A percentile compares a stretch with the other conserved stretches of the same genome.
Conservation (phyloP, 2,888 invertebrate species). For the Cryptocephalus primarius region DNA sequence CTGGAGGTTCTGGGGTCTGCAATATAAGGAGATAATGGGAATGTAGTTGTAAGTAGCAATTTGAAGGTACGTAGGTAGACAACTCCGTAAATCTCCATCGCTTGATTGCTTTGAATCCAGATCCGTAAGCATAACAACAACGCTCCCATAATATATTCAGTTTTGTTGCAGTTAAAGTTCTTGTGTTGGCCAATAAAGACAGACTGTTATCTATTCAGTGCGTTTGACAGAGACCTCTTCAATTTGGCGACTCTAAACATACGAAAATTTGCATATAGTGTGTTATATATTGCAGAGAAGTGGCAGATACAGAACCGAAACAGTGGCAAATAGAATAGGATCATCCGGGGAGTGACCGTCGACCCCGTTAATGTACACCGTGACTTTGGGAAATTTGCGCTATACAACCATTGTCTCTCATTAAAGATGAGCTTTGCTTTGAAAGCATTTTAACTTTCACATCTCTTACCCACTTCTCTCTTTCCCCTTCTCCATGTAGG, state of each 20-base stretch:
- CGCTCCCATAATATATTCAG: neutral
- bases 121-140: too few species aligned
- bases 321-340: slow-evolving; percentile 10
- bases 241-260: slow-evolving; percentile 14
- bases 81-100: too few species aligned
- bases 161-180: neutral
- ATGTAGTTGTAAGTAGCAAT: too few species aligned
- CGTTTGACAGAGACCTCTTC: slow-evolving; percentile 9
- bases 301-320: slow-evolving; percentile 15
- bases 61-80: too few species aligned
- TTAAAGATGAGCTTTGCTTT: slow-evolving; percentile 1
- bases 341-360: slow-evolving; percentile 6
- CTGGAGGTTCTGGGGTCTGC: too few species aligned
- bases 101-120: too few species aligned
- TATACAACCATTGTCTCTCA: slow-evolving; percentile 3
- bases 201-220: slow-evolving; percentile 6
- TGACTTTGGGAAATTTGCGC: slow-evolving; percentile 9
- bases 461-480: too few species aligned
- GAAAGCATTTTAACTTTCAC: neutral
- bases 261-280: slow-evolving; percentile 16
- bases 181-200: neutral
- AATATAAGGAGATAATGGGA: too few species aligned
- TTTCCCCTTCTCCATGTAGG: too few species aligned
- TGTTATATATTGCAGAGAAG: slow-evolving; percentile 14
- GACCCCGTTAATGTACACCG: slow-evolving; percentile 10